Evolutionary conservation across 2,888 invertebrate genomes (phyloP), one percentile per base, ranked within the genome.

Genomic region (Sinohyriopsis cumingii): DNA sequence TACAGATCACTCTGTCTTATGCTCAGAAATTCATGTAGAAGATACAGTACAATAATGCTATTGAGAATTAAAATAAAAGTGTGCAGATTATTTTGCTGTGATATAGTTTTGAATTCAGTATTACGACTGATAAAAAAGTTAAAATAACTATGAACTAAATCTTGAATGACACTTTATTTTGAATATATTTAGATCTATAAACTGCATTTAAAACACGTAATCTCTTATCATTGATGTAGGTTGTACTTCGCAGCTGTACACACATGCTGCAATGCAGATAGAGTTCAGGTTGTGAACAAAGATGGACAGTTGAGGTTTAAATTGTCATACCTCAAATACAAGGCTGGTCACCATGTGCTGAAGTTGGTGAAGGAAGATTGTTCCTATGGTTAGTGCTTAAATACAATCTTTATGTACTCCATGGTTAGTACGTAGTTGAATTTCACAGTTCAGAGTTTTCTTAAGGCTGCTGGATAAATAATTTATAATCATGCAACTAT

Each of bases 241-340:
- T n/a, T 65, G 22, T 59, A 59, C 19, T 24, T 72, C 7, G 68
- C 72, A 25, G 68, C 68, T 9, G 57, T 72, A 18, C 68, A 72
- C 24, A 65, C 65, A 28, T 65, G 68, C 59, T 68, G 61, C n/a
- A 72, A 72, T 22, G 19, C 65, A n/a, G 57, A 45, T 20, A 53
- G 72, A 59, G 18, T 22, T 6, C 72, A 72, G 28, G 72, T 68
- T 25, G 24, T 57, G n/a, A 67, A 22, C 22, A 65, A 68, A 28
- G n/a, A 64, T 22, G 73, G 70, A 6, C 22, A 63, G 12, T 22
- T n/a, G 12, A 63, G 55, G 54, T 70, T 57, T 33, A n/a, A 24
- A 4, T 55, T 73, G 3, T 61, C 65, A 3, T 73, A 59, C 55
- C 73, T 70, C 18, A 73, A 73, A 54, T 53, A 59, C 20, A 65